phyloP scores from a whole-genome alignment of 2,113 vertebrate species.

The Sebastes schlegelii region DNA sequence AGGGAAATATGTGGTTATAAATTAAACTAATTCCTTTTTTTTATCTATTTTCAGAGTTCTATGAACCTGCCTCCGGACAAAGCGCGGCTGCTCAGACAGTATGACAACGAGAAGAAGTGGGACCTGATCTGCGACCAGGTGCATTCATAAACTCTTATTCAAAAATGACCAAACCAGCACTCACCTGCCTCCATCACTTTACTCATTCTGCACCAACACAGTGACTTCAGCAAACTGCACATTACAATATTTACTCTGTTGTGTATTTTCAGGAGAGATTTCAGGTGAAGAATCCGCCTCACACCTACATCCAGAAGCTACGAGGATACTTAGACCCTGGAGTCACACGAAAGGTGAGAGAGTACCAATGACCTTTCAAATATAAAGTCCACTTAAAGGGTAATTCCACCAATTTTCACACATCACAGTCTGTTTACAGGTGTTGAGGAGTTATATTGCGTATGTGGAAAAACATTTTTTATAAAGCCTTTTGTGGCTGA shows the following conservation, averaged over 20 bases:
- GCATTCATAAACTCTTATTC: conserved; percentile 19
- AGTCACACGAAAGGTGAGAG: conserved; percentile 92
- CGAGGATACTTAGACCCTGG: conserved; percentile 93
- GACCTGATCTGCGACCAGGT: conserved; percentile 99
- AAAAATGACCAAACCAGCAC: not conserved
- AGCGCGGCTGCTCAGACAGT: conserved; percentile 94
- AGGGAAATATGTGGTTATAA: not conserved
- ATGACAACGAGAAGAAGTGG: conserved; percentile 98
- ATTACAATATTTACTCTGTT: conserved; percentile 17
- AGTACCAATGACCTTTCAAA: not conserved
- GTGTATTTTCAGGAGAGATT: conserved; percentile 89
- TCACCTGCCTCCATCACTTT: not conserved
- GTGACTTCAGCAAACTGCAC: not conserved
- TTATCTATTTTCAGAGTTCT: conserved; percentile 88
- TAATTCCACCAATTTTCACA: not conserved
- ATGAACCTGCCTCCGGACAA: conserved; percentile 98
- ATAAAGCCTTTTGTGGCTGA: not conserved
- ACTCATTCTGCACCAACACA: not conserved
- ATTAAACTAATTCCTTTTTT: conserved; percentile 18
- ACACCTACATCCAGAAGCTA: conserved; percentile 96
- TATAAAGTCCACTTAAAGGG: not conserved
- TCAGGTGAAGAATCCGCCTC: conserved; percentile 97
- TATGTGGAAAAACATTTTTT: not conserved
- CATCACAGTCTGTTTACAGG: not conserved
- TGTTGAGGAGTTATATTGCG: not conserved